Base-by-base conservation (phyloP, 2,888 invertebrate species). In the Drosophila demipolita region DNA sequence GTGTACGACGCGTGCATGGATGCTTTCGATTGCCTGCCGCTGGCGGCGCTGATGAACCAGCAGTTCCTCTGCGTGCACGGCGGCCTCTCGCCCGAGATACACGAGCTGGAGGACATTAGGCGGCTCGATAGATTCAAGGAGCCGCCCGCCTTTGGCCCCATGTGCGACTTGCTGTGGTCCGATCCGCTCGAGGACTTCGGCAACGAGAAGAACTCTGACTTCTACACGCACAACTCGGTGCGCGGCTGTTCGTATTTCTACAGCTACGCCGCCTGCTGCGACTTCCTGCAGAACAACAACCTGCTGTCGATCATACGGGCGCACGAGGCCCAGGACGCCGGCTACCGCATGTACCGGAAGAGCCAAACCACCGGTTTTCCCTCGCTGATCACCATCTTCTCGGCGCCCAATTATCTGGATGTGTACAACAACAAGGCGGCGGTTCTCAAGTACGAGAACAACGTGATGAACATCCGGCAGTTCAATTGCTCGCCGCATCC, bases 381-480 rank as follows among this genome's bases (percentile, higher is more conserved):
- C 91, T 99, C 99, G 93, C 96, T 99, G 92, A 99, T 99, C 92
- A 99, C 99, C 91, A 99, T 99, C 94, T 99, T 99, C 94, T 99
- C 99, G 92, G 99, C 99, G 93, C 99, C 99, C 90, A 99, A 99
- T 94, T 99, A 99, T 94, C 95, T 99, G 95, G 99, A 99, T 95
- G 99, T 99, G 88, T 99, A 99, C 94, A 99, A 99, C 95, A 99
- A 99, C 95, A 99, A 98, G 95, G 99, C 99, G 93, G 99, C 99
- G 92, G 99, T 99, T 93, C 95, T 99, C 93, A 99, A 99, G 94
- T 99, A 99, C 95, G 99, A 99, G 95, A 99, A 99, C 95, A 99
- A 99, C 95, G 99, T 99, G 91, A 99, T 99, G 99, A 99, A 99
- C 94, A 99, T 99, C 92, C 96, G 99, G 93, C 99, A 99, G 95